phyloP scores from a whole-genome alignment of 2,888 invertebrate species.

The Spilosoma lubricipeda region DNA sequence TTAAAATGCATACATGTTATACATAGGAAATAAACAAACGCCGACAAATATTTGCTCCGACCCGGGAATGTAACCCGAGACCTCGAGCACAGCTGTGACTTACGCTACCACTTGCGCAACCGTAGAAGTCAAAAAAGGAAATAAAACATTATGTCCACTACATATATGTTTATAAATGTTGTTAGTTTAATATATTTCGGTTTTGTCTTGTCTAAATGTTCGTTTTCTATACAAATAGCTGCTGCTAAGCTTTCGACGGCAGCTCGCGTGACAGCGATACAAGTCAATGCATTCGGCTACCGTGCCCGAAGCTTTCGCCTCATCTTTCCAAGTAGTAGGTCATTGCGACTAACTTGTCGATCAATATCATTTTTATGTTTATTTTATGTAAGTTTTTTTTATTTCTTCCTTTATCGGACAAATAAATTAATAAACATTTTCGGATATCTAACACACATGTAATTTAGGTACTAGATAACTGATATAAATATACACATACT shows the following conservation, averaged over 20 bases:
- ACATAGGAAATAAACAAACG: too few species aligned
- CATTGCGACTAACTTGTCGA: conserved; percentile 71
- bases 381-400: not conserved
- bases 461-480: too few species aligned
- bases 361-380: conserved; percentile 52
- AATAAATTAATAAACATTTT: too few species aligned
- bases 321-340: conserved; percentile 77
- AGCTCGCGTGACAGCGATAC: conserved; percentile 81
- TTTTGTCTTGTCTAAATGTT: conserved; percentile 61
- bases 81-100: too few species aligned
- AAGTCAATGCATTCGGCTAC: conserved; percentile 80
- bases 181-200: not conserved
- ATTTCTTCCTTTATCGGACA: not conserved
- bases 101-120: too few species aligned
- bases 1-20: too few species aligned
- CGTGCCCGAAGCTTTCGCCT: conserved; percentile 56
- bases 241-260: conserved; percentile 79
- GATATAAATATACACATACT: too few species aligned
- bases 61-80: too few species aligned
- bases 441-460: too few species aligned
- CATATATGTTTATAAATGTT: not conserved
- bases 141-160: too few species aligned
- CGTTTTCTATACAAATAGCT: conserved; percentile 56
- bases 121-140: too few species aligned
- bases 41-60: too few species aligned